A percentile compares a stretch with the other conserved stretches of the same genome.
These are phyloP conservation scores for Luffia ferchaultella DNA, from an alignment of 2,888 invertebrate species.

Conservation along the genomic window DNA sequence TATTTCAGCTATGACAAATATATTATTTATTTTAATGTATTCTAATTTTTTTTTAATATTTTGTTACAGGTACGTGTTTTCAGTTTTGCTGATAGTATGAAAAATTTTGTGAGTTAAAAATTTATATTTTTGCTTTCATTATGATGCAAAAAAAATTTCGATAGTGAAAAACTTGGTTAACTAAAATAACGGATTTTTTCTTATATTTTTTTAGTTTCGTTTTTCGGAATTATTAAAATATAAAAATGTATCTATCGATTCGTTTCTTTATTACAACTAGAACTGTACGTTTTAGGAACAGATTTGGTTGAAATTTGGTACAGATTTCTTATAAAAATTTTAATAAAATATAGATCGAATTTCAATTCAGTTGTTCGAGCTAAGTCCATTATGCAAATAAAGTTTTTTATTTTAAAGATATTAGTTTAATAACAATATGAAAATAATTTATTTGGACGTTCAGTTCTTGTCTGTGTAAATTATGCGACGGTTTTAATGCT, in stretches of 20 bases:
- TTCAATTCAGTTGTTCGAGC: no score
- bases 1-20: background rate
- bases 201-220: background rate
- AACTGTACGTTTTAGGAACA: no score
- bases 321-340: no score
- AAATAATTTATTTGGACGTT: no score
- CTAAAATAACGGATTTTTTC: background rate
- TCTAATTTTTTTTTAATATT: background rate
- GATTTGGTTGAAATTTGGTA: no score
- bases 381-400: no score
- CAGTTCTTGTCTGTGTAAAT: no score
- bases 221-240: background rate
- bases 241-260: background rate
- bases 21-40: background rate
- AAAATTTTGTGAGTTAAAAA: background rate
- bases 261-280: background rate
- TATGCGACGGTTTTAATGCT: no score
- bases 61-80: background rate
- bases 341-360: no score
- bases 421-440: no score
- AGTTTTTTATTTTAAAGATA: no score
- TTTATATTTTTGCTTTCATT: no score
- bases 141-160: background rate
- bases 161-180: background rate
- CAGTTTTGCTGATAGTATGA: background rate